A percentile compares a stretch with the other conserved stretches of the same genome.
Evolutionary conservation across 2,888 invertebrate genomes (phyloP).

Genomic region (Xestia ashworthii): DNA sequence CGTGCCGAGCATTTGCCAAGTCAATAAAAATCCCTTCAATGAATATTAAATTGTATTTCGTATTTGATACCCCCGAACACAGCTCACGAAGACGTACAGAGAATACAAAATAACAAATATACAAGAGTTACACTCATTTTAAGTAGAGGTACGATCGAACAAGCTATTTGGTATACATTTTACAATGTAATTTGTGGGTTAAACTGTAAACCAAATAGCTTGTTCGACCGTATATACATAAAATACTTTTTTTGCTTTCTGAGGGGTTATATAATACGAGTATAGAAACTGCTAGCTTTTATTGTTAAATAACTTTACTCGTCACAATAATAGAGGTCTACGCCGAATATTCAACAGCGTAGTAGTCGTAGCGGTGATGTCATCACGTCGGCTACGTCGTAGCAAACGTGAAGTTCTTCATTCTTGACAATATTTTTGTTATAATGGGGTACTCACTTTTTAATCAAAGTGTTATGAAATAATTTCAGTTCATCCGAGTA

Average conservation of each 20-base stretch:
- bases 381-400: constrained; percentile 12
- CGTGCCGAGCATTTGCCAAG: background rate
- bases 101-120: background rate
- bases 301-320: background rate
- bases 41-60: background rate
- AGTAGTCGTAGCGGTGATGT: constrained; percentile 12
- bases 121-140: background rate
- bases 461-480: background rate
- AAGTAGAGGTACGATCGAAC: background rate
- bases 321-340: background rate
- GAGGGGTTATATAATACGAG: background rate
- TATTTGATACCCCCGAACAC: background rate
- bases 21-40: background rate
- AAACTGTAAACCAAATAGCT: too few species aligned
- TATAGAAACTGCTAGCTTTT: background rate
- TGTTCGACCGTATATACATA: too few species aligned
- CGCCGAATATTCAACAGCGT: background rate
- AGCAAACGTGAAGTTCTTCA: background rate
- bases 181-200: too few species aligned
- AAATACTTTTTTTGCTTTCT: background rate
- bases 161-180: too few species aligned
- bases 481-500: background rate
- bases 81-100: background rate
- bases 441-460: background rate
- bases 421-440: background rate